Evolutionary conservation across 2,888 invertebrate species (phyloP).

Genomic region (Argyresthia albistria): DNA sequence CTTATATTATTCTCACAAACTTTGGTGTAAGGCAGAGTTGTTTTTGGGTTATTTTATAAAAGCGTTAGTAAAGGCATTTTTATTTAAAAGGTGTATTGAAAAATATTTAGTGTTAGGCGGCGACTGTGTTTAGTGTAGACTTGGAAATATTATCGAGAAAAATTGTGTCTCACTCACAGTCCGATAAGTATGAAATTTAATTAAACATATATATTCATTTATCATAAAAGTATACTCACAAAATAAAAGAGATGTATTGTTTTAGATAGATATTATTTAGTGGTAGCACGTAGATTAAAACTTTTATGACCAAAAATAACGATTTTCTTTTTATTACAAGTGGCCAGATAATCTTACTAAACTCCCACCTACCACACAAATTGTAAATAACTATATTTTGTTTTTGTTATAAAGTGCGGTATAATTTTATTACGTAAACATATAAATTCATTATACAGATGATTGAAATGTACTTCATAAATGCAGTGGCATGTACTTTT

Average conservation of each 20-base stretch:
- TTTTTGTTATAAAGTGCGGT: not conserved
- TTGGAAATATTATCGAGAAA: no score
- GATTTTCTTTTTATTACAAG: constrained; percentile 23
- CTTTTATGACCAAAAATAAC: constrained; percentile 33
- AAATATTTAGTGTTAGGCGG: not conserved
- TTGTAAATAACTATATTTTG: constrained; percentile 38
- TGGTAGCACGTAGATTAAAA: constrained; percentile 13
- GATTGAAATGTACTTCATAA: no score
- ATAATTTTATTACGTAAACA: no score
- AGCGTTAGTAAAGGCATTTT: constrained; percentile 11
- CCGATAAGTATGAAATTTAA: no score
- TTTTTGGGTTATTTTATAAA: not conserved
- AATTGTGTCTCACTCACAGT: no score
- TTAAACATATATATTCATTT: not conserved
- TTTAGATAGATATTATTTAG: constrained; percentile 2
- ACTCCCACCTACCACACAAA: constrained; percentile 57
- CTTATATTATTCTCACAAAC: not conserved
- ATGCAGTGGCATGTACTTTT: not conserved
- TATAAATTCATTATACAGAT: no score
- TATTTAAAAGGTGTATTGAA: constrained; percentile 7
- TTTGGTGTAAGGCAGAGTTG: not conserved
- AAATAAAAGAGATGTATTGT: constrained; percentile 7
- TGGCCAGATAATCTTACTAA: constrained; percentile 45
- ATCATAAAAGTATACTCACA: constrained; percentile 6
- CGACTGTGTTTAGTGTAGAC: no score